Evolutionary conservation across 1,140 invertebrate species (phyloP).

Genomic region (Apolygus lucorum): DNA sequence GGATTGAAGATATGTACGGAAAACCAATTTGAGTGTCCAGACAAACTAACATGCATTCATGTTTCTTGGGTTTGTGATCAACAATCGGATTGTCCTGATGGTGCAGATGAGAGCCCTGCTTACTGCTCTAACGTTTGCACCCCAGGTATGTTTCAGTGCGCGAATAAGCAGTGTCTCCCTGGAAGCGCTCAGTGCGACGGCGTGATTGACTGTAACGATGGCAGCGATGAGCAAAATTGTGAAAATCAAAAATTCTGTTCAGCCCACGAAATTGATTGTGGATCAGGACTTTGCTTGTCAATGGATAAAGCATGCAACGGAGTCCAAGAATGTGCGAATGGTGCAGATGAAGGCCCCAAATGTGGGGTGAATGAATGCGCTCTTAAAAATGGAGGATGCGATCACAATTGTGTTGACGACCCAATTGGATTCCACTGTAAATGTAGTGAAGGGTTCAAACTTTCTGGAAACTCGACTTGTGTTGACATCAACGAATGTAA

Average conservation of each 20-base stretch:
- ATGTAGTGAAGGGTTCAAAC: slow-evolving; percentile 62
- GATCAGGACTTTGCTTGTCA: slow-evolving; percentile 46
- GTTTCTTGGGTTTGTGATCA: slow-evolving; percentile 50
- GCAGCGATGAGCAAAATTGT: slow-evolving; percentile 55
- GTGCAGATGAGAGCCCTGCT: slow-evolving; percentile 31
- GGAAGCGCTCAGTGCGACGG: slow-evolving; percentile 73
- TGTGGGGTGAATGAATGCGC: slow-evolving; percentile 72
- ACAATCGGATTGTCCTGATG: slow-evolving; percentile 49
- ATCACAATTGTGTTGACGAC: slow-evolving; percentile 69
- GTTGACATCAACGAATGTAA: slow-evolving; percentile 88
- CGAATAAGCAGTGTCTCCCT: slow-evolving; percentile 67
- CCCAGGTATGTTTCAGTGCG: slow-evolving; percentile 68
- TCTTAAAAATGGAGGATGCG: slow-evolving; percentile 75
- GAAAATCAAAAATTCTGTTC: slow-evolving; percentile 36
- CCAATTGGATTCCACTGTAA: slow-evolving; percentile 68
- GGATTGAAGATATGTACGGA: slow-evolving; percentile 28
- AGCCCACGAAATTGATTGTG: slow-evolving; percentile 67
- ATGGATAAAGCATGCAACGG: slow-evolving; percentile 53
- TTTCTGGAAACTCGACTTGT: slow-evolving; percentile 64
- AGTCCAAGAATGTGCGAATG: slow-evolving; percentile 52
- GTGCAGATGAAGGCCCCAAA: slow-evolving; percentile 55
- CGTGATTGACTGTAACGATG: slow-evolving; percentile 61
- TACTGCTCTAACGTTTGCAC: slow-evolving; percentile 14
- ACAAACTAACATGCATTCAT: slow-evolving; percentile 27
- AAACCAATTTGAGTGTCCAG: slow-evolving; percentile 35